Base-by-base conservation (phyloP, 1,140 invertebrate species). In the Phenacoccus solenopsis region DNA sequence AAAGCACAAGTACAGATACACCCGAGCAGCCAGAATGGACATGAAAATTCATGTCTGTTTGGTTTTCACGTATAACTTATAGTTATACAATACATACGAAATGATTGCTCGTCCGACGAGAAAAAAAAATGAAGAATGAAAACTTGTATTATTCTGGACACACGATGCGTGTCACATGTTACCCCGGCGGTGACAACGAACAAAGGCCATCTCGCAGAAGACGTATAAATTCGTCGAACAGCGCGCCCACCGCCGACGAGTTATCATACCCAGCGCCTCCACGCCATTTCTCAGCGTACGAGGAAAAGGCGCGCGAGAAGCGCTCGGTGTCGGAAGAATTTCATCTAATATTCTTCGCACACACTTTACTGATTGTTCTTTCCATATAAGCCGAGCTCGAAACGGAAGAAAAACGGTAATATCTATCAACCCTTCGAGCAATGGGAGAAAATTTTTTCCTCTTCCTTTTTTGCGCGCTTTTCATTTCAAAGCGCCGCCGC, bases 301-400 rank as follows among this genome's bases (percentile, higher is more conserved):
- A 9, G 12, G 38, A 16, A 49, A 5, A n/a, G 16, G 12, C 38
- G 20, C 20, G 16, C 38, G 16, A 16, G 38, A n/a, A 49, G 38
- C 3, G 16, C 3, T 3, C 3, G 38, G 38, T 49, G 16, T 49
- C 30, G 13, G 30, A 49, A 49, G 38, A 49, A 49, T 49, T 49
- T 49, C 38, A 49, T 49, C 38, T 49, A 49, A 49, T 49, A 49
- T 49, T 49, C 38, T 49, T 49, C 38, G 38, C 38, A 49, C 38
- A 49, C 38, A 9, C 38, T 49, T 49, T 49, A 49, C 38, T 49
- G 38, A 49, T 49, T 49, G 38, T 49, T 49, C 38, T 49, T 49
- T 49, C 38, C 20, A 49, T 49, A 49, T 49, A 49, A 10, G 38
- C 16, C 20, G 20, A 49, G 38, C 38, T 49, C 38, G 38, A n/a